Evolutionary conservation across 2,113 vertebrate genomes (phyloP).

Genomic region (Ifrita kowaldi): DNA sequence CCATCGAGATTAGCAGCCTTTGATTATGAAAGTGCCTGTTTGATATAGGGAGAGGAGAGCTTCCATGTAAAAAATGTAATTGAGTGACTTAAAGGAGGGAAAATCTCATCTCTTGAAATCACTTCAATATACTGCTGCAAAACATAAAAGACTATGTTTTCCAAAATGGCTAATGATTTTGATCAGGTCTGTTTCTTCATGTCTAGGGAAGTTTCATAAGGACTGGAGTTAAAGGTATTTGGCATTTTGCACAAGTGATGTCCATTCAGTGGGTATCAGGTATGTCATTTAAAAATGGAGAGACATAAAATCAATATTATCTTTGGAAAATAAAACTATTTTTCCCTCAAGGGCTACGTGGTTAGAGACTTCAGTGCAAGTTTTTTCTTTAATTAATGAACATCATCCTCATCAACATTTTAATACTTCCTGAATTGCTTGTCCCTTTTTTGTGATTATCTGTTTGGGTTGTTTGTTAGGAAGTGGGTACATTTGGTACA

Average conservation of each 20-base stretch:
- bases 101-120: background rate
- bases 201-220: background rate
- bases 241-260: background rate
- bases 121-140: background rate
- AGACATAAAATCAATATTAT: background rate
- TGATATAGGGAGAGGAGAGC: background rate
- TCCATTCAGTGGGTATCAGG: background rate
- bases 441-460: background rate
- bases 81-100: background rate
- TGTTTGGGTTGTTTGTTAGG: background rate
- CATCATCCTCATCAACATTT: background rate
- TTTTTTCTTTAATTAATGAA: background rate
- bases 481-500: background rate
- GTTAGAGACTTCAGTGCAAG: background rate
- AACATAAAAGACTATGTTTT: background rate
- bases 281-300: background rate
- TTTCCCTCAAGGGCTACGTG: background rate
- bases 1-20: background rate
- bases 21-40: background rate
- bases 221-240: background rate
- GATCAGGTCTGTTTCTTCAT: background rate
- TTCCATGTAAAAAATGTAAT: background rate
- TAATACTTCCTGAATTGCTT: background rate
- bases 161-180: background rate
- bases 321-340: background rate